phyloP scores from a whole-genome alignment of 1,140 invertebrate genomes.

The Bombus waltoni region DNA sequence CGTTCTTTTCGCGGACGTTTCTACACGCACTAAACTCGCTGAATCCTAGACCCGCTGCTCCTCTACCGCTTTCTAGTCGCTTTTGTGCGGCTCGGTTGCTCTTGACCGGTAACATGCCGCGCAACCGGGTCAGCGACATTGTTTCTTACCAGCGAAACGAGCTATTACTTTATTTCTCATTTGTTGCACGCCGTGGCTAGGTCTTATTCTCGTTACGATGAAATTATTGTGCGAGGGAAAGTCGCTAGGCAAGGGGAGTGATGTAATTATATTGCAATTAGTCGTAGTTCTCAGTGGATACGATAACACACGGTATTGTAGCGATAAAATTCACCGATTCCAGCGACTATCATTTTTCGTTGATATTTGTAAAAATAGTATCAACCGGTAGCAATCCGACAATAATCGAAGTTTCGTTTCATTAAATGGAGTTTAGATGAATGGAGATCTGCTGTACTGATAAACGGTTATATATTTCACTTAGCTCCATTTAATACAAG shows the following conservation, averaged over 20 bases:
- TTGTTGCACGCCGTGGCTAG: conserved; percentile 19
- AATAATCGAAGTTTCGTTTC: not conserved
- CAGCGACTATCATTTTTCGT: not conserved
- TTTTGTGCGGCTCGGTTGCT: conserved; percentile 45
- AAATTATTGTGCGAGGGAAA: not conserved
- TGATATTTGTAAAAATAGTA: not conserved
- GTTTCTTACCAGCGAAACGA: conserved; percentile 11
- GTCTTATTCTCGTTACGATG: conserved; percentile 14
- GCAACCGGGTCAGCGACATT: conserved; percentile 38
- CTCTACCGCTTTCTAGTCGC: conserved; percentile 10
- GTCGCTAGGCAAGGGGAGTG: not conserved
- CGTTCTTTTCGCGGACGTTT: conserved; percentile 40
- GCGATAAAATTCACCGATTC: not conserved
- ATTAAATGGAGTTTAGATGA: not conserved
- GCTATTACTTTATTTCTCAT: conserved; percentile 46
- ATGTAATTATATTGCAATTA: not conserved
- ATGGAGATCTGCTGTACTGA: too few species aligned
- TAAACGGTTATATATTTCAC: too few species aligned
- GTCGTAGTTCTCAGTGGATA: not conserved
- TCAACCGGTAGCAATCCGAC: not conserved
- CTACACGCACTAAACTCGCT: conserved; percentile 30
- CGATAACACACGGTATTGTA: too few species aligned
- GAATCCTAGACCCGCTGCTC: conserved; percentile 28
- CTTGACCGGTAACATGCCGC: conserved; percentile 33
- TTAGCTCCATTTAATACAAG: too few species aligned